phyloP scores from a whole-genome alignment of 2,113 vertebrate species.

The Chionodraco myersi region DNA sequence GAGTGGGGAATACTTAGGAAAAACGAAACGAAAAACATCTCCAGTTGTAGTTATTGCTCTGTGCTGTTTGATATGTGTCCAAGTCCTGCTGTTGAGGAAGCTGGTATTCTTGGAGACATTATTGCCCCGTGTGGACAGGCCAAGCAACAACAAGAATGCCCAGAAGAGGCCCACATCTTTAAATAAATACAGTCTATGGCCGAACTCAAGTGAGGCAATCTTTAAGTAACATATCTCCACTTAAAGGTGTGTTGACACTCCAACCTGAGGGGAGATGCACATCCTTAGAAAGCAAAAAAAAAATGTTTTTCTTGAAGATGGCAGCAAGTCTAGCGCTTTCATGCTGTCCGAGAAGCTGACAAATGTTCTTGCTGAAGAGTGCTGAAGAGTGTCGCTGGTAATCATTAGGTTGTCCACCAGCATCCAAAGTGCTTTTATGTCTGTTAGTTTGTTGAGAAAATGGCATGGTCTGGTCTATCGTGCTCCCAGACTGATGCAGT shows the following conservation, averaged over 20 bases:
- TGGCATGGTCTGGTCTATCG: conserved; percentile 61
- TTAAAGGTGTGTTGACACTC: conserved; percentile 52
- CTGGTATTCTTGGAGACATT: conserved; percentile 24
- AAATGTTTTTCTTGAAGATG: conserved; percentile 51
- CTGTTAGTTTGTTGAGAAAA: conserved; percentile 82
- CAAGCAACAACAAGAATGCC: conserved; percentile 30
- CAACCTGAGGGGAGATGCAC: conserved; percentile 23
- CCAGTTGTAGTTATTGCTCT: conserved; percentile 11
- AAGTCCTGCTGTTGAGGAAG: background rate
- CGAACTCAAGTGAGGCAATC: conserved; percentile 38
- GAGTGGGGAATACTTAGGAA: background rate
- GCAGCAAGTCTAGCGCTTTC: conserved; percentile 59
- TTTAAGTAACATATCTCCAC: conserved; percentile 38
- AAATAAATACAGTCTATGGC: background rate
- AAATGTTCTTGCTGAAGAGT: conserved; percentile 76
- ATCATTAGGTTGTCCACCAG: conserved; percentile 82
- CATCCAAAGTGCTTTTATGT: conserved; percentile 81
- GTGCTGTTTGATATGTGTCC: conserved; percentile 37
- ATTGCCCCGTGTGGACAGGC: conserved; percentile 53
- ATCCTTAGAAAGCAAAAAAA: conserved; percentile 32
- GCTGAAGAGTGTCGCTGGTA: conserved; percentile 69
- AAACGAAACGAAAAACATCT: background rate
- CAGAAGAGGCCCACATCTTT: background rate
- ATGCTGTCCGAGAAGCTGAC: conserved; percentile 74
- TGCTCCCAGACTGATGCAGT: conserved; percentile 60